Conservation (phyloP, 2,888 invertebrate genomes). For the Drosophila longiperda region DNA sequence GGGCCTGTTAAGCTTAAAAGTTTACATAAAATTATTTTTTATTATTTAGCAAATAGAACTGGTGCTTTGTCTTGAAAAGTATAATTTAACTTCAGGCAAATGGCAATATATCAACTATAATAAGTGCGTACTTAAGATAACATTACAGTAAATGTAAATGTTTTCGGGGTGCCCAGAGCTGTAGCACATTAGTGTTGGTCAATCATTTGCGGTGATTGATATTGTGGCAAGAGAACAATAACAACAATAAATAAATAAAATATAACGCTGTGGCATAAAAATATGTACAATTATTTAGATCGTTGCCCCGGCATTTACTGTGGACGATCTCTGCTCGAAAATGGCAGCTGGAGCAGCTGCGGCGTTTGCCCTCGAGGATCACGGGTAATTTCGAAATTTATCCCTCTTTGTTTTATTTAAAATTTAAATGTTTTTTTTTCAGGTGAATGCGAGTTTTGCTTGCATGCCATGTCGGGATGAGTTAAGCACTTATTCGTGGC, state of each 20-base stretch:
- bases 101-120: not conserved
- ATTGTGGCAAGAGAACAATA: conserved; percentile 1
- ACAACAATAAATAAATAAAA: conserved; percentile 23
- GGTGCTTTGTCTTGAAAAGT: not conserved
- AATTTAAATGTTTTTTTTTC: conserved; percentile 6
- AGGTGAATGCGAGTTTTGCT: conserved; percentile 87
- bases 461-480: conserved; percentile 91
- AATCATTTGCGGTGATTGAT: conserved; percentile 3
- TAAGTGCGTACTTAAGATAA: conserved; percentile 1
- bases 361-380: conserved; percentile 95
- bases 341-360: conserved; percentile 92
- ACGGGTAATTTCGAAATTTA: conserved; percentile 86
- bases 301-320: conserved; percentile 85
- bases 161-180: conserved; percentile 18
- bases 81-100: not conserved
- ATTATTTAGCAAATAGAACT: not conserved
- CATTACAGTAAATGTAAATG: conserved; percentile 8
- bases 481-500: conserved; percentile 95
- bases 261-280: conserved; percentile 28
- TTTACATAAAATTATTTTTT: not conserved
- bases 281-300: conserved; percentile 65
- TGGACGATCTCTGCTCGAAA: conserved; percentile 87
- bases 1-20: not conserved
- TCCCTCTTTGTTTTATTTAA: conserved; percentile 74
- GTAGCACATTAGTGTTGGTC: conserved; percentile 3